Base-by-base conservation (phyloP, 1,140 invertebrate genomes). In the Scaptomyza montana region DNA sequence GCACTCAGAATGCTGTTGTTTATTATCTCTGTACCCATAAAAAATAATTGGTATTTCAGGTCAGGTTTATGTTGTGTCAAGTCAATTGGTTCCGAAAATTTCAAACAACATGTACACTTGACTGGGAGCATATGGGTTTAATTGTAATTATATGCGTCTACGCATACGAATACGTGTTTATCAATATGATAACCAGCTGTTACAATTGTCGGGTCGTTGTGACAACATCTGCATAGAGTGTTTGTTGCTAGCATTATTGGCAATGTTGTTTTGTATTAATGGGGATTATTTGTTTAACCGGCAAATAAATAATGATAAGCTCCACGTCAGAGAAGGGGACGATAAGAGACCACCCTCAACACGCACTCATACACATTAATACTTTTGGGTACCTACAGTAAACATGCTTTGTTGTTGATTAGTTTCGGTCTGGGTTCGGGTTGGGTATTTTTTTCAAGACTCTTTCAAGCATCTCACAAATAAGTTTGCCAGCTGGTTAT, bases 271-370 rank as follows among this genome's bases (percentile, higher is more conserved):
- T 7, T 63, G 57, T 70, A 70, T 74, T 70, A 60, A 74, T 60
- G 19, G 3, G 33, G 41, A 9, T 57, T 74, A 64, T 74, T 74
- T 70, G 63, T 70, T 59, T 54, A 25, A 2, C 16, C 36, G 16
- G 9, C 41, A 57, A 63, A 74, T 66, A 74, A 60, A 49, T 33
- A 64, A 70, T 69, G 72, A 74, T 74, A 74, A 70, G 72, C 53
- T 33, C 13, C 47, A 64, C 65, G 59, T 69, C 28, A 51, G 36
- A 46, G 39, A 41, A 67, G 46, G 45, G 59, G 54, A 45, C 72
- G 67, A 78, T 80, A 80, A 80, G 13, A 55, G 33, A 51, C 47
- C 16, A 16, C 16, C 16, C 0, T 16, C 16, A 16, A 16, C 16
- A 1, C 36, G 39, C 39, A 62, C 28, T 16, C 13, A 36, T 16